Conservation (phyloP, 2,797 vertebrate species). For the Rousettus madagascariensis region DNA sequence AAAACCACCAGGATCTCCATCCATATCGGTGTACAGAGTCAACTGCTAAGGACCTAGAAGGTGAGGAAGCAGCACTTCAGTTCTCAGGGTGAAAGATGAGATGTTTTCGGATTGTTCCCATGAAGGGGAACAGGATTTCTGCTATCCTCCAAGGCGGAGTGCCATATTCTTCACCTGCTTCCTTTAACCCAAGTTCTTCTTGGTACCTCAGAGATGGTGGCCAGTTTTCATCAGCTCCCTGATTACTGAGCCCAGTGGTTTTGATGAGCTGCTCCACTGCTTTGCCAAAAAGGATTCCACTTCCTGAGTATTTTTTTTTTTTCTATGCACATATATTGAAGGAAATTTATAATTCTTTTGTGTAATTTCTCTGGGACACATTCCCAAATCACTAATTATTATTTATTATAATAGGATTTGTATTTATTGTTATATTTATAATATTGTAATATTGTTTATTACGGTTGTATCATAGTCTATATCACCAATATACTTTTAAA, state of each 20-base stretch:
- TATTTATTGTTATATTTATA: background rate
- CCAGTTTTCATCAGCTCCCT: background rate
- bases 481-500: background rate
- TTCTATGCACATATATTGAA: too few species aligned
- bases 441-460: background rate
- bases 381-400: background rate
- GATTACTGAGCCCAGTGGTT: background rate
- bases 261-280: background rate
- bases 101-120: background rate
- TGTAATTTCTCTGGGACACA: background rate
- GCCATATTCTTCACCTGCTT: background rate
- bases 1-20: background rate
- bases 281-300: background rate
- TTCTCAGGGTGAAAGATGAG: background rate
- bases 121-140: background rate
- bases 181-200: background rate
- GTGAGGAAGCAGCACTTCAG: background rate
- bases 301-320: background rate
- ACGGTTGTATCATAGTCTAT: background rate
- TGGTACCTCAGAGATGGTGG: background rate
- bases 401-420: background rate
- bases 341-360: background rate
- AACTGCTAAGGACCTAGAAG: background rate
- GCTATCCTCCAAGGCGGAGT: background rate
- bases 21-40: background rate